Base-by-base conservation (phyloP, 2,888 invertebrate genomes). In the Arctia plantaginis region DNA sequence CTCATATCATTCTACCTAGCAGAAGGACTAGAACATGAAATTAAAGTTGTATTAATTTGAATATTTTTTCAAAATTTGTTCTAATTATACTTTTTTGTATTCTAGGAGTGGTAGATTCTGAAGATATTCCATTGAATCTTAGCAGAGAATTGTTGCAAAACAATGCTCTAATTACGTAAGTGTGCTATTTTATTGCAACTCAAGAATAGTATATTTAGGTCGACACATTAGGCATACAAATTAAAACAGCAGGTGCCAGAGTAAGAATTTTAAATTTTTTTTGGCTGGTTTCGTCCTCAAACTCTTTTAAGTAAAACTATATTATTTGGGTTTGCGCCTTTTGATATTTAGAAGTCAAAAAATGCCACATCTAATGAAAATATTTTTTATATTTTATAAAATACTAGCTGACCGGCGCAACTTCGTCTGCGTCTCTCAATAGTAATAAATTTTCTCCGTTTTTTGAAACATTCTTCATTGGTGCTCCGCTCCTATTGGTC, bases 51-150 rank as follows among this genome's bases (percentile, higher is more conserved):
- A 41, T 41, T 41, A 12, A 23, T 51, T 47, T 47, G 6, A 47
- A 15, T 47, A 20, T 7, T 18, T 51, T 7, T 51, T 66, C 3
- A 13, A 13, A 23, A 44, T n/a, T 7, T 15, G 27, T 67, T 27
- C 23, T 39, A 55, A 55, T 69, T 23, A 0, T n/a, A 7, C 7
- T 59, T 23, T 35, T 62, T 51, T 47, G 73, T 76, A 66, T 92
- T 91, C 69, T 87, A 97, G 97, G 99, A 89, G 99, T 99, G 47
- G 99, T 99, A 27, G 99, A 99, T 96, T 99, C 99, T 1, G 99
- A 99, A 96, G 99, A 99, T 93, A 99, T 99, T 95, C 99, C 99
- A 65, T 95, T 99, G 74, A 99, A 99, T 96, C 96, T 99, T 78
- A 99, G 99, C 90, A 96, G 99, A 89, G 99, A 99, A 93, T 94